Percentiles rank a stretch among this genome's conserved stretches.
phyloP scores from a whole-genome alignment of 2,888 invertebrate genomes.

The Drosophila seclusa region DNA sequence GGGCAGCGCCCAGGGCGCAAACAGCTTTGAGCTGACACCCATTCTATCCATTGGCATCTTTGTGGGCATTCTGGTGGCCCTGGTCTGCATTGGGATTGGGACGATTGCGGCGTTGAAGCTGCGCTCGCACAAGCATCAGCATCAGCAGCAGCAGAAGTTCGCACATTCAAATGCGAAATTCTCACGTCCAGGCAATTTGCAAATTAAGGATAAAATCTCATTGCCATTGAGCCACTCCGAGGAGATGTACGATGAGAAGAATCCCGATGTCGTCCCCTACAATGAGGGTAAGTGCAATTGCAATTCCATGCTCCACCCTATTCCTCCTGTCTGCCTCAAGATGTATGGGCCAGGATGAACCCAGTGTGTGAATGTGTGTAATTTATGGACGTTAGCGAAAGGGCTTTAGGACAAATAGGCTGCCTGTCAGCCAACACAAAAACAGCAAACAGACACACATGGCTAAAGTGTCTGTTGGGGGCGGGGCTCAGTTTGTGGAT shows the following conservation, averaged over 20 bases:
- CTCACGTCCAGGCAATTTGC: constrained; percentile 87
- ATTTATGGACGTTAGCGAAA: constrained; percentile 60
- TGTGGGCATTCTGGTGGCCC: constrained; percentile 85
- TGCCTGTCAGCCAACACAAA: constrained; percentile 35
- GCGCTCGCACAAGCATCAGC: constrained; percentile 84
- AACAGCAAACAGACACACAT: constrained; percentile 13
- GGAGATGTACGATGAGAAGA: constrained; percentile 93
- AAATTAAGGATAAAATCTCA: constrained; percentile 89
- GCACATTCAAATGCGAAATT: constrained; percentile 85
- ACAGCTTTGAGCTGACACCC: constrained; percentile 86
- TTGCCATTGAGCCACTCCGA: constrained; percentile 88
- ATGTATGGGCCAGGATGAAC: constrained; percentile 54
- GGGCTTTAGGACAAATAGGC: constrained; percentile 49
- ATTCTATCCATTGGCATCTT: constrained; percentile 85
- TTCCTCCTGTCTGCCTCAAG: constrained; percentile 45
- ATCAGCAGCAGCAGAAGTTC: constrained; percentile 83
- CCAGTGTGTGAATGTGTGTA: constrained; percentile 25
- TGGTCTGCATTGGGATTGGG: constrained; percentile 85
- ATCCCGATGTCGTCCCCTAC: constrained; percentile 94
- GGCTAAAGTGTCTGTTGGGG: constrained; percentile 17
- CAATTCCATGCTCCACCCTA: constrained; percentile 7
- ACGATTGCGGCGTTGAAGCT: constrained; percentile 84
- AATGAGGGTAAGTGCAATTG: constrained; percentile 90
- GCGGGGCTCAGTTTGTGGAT: neutral
- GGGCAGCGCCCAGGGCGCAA: constrained; percentile 85